Evolutionary conservation across 1,140 invertebrate genomes (phyloP).

Genomic region (Plectrocnemia conspersa): DNA sequence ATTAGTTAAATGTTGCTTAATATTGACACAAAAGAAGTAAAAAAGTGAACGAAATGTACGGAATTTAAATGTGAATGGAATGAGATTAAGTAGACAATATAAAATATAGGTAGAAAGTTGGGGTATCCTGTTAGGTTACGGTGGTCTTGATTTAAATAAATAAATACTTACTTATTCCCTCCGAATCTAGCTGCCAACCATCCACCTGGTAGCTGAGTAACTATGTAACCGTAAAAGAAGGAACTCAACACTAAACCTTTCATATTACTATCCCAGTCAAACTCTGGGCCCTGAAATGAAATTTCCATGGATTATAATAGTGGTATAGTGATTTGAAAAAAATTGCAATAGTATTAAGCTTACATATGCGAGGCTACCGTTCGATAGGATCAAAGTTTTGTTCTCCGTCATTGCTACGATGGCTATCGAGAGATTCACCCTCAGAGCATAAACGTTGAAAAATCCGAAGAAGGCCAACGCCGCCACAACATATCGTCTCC

Average conservation of each 20-base stretch:
- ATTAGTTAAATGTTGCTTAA: too few species aligned
- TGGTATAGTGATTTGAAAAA: background rate
- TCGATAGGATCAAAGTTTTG: conserved; percentile 51
- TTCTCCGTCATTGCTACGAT: conserved; percentile 83
- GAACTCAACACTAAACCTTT: conserved; percentile 80
- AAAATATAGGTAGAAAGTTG: too few species aligned
- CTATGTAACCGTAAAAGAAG: conserved; percentile 80
- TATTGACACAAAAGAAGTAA: too few species aligned
- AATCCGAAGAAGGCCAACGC: conserved; percentile 82
- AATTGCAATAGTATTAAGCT: conserved; percentile 31
- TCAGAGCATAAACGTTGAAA: conserved; percentile 79
- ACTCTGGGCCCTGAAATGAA: conserved; percentile 59
- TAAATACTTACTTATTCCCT: conserved; percentile 57
- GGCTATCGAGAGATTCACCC: conserved; percentile 84
- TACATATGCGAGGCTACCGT: conserved; percentile 54
- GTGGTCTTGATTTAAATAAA: background rate
- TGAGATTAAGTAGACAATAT: background rate
- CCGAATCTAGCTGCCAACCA: conserved; percentile 68
- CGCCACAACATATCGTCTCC: conserved; percentile 67
- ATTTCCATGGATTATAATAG: conserved; percentile 8
- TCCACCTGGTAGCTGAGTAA: conserved; percentile 70
- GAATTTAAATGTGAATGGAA: background rate
- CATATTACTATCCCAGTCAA: conserved; percentile 73
- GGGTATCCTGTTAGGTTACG: too few species aligned
- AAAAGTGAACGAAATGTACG: too few species aligned